phyloP scores from a whole-genome alignment of 2,797 vertebrate genomes.

The Megaceryle alcyon region DNA sequence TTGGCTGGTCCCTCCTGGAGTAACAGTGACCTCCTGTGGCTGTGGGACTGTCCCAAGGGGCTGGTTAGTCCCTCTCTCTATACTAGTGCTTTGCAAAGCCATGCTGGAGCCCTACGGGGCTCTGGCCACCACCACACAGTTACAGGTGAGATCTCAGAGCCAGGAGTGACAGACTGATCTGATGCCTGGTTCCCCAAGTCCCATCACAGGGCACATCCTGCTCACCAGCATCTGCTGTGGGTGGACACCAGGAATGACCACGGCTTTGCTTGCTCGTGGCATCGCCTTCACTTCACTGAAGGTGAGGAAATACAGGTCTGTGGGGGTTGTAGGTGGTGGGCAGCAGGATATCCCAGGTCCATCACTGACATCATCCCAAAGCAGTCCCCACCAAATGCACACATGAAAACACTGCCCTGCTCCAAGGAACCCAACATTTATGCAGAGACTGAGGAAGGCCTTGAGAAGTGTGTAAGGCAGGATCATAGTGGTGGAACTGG shows the following conservation, averaged over 20 bases:
- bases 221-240: not conserved
- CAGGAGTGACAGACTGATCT: not conserved
- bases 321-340: not conserved
- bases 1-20: constrained; percentile 30
- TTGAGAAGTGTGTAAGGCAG: not conserved
- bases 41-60: not conserved
- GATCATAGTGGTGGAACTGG: not conserved
- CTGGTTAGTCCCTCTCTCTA: not conserved
- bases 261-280: fast-evolving
- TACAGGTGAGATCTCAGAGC: fast-evolving
- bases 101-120: fast-evolving
- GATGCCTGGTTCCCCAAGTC: not conserved
- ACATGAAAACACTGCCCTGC: fast-evolving
- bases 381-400: fast-evolving
- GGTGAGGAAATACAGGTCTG: not conserved
- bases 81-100: not conserved
- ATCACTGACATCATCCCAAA: not conserved
- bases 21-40: constrained; percentile 77
- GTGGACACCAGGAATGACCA: fast-evolving
- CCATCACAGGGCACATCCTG: not conserved
- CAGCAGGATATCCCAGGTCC: not conserved
- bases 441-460: not conserved
- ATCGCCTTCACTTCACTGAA: not conserved
- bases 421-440: not conserved
- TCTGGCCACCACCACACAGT: not conserved